These are phyloP conservation scores for Bufo gargarizans DNA, from an alignment of 2,113 vertebrate species.

Conservation along the genomic window DNA sequence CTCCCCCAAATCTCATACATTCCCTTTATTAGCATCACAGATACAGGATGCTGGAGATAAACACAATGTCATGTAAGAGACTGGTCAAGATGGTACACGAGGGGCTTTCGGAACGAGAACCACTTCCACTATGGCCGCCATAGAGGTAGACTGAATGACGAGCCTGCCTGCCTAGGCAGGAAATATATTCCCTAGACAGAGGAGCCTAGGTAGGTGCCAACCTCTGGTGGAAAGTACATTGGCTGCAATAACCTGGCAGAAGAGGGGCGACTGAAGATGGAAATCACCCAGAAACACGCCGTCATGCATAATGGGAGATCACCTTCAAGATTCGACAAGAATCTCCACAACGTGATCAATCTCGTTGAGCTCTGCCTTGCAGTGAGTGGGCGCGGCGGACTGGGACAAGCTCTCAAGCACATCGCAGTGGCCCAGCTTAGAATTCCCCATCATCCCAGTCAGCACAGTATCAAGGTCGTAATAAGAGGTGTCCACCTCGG, in stretches of 20 bases:
- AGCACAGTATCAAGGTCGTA: constrained; percentile 94
- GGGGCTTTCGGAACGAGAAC: not conserved
- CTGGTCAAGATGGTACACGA: no score
- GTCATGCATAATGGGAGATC: not conserved
- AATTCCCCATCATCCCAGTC: constrained; percentile 86
- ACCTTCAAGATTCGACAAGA: constrained; percentile 89
- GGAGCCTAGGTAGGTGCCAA: not conserved
- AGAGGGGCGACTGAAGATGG: not conserved
- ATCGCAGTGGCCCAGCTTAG: constrained; percentile 86
- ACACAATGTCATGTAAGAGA: not conserved
- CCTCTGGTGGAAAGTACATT: not conserved
- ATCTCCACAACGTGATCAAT: constrained; percentile 97
- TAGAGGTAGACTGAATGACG: not conserved
- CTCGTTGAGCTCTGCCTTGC: constrained; percentile 93
- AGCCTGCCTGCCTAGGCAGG: not conserved
- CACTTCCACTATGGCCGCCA: not conserved
- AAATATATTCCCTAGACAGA: not conserved
- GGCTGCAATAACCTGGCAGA: not conserved
- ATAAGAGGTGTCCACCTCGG: constrained; percentile 91
- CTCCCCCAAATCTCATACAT: not conserved
- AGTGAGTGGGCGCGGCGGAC: constrained; percentile 77
- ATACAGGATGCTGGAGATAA: not conserved
- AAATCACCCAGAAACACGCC: not conserved
- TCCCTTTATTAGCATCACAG: not conserved
- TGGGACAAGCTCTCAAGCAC: constrained; percentile 84